Conservation (phyloP, 1,140 invertebrate genomes). For the Elysia chlorotica region DNA sequence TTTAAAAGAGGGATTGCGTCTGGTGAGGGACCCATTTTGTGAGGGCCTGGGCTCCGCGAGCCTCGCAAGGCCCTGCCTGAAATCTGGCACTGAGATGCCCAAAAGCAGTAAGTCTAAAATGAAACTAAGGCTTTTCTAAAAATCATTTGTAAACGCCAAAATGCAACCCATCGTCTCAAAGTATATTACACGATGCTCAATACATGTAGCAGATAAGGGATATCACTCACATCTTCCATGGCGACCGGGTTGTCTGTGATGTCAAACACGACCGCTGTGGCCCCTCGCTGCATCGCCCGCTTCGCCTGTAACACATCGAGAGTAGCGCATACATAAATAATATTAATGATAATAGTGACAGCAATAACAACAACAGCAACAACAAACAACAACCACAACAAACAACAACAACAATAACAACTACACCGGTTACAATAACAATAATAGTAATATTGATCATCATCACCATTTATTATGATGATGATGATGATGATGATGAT, state of each 20-base stretch:
- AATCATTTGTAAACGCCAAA: too few relatives aligned
- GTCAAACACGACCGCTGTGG: conserved; percentile 56
- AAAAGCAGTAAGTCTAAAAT: too few relatives aligned
- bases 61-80: too few relatives aligned
- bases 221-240: conserved; percentile 40
- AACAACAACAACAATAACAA: background rate
- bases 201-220: too few relatives aligned
- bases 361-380: background rate
- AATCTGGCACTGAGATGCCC: too few relatives aligned
- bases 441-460: background rate
- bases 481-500: conserved; percentile 7
- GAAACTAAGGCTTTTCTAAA: too few relatives aligned
- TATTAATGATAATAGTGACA: background rate
- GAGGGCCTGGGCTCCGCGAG: too few relatives aligned
- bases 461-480: background rate
- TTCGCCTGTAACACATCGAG: conserved; percentile 41
- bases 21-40: too few relatives aligned
- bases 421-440: background rate
- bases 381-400: too few relatives aligned
- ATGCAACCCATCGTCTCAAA: too few relatives aligned
- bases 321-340: background rate
- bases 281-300: conserved; percentile 50
- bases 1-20: too few relatives aligned
- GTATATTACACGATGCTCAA: too few relatives aligned
- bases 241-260: conserved; percentile 49